These are phyloP conservation scores for Eptatretus atami DNA, from an alignment of 2,797 vertebrate genomes.

Conservation along the genomic window DNA sequence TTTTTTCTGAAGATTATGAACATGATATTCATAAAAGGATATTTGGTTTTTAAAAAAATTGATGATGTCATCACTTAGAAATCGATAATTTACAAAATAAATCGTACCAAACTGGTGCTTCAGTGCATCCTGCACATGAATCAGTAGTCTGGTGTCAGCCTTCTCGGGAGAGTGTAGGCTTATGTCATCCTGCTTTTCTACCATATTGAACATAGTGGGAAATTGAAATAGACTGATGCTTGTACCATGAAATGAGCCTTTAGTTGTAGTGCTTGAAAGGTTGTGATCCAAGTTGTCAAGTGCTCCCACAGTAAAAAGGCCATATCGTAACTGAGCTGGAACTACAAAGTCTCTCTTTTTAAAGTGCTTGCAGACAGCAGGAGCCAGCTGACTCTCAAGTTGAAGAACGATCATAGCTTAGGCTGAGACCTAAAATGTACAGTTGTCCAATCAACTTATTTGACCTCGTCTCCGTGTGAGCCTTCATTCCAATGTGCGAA, in stretches of 20 bases:
- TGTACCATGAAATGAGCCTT: not conserved
- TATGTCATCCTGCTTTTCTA: not conserved
- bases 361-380: not conserved
- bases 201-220: not conserved
- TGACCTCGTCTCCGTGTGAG: not conserved
- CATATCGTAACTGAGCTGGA: not conserved
- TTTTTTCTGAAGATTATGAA: too few species aligned
- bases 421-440: not conserved
- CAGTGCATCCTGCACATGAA: too few species aligned
- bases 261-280: not conserved
- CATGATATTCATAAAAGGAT: too few species aligned
- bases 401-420: not conserved
- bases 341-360: not conserved
- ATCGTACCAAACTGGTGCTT: too few species aligned
- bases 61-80: too few species aligned
- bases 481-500: not conserved
- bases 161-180: not conserved
- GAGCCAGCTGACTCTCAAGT: not conserved
- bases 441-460: not conserved
- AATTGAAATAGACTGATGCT: not conserved
- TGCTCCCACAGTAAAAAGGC: not conserved
- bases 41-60: too few species aligned
- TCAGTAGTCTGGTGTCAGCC: too few species aligned
- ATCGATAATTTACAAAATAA: too few species aligned
- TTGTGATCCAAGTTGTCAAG: conserved; percentile 1